Percentiles rank a stretch among this genome's conserved stretches.
phyloP scores from a whole-genome alignment of 2,113 vertebrate genomes.

The Cathartes aura region DNA sequence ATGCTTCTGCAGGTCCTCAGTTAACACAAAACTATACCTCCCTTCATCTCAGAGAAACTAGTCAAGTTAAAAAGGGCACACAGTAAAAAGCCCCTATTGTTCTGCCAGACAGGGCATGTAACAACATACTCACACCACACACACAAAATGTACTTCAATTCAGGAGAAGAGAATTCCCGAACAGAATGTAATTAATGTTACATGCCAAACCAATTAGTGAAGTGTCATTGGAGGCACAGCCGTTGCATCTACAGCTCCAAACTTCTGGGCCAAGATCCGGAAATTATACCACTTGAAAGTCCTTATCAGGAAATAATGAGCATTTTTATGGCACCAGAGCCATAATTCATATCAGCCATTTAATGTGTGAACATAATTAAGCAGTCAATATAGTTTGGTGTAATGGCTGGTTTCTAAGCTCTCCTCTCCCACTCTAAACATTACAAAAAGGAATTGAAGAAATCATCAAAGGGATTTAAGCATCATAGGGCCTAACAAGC shows the following conservation, averaged over 20 bases:
- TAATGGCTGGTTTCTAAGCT: not conserved
- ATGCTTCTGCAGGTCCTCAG: not conserved
- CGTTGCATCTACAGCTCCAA: constrained; percentile 3
- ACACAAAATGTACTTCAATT: not conserved
- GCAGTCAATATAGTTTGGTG: not conserved
- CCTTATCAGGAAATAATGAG: constrained; percentile 47
- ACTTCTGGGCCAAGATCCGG: constrained; percentile 25
- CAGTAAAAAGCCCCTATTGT: not conserved
- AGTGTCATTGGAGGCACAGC: constrained; percentile 28
- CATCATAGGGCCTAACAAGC: not conserved
- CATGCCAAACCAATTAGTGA: constrained; percentile 55
- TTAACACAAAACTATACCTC: not conserved
- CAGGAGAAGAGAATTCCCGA: not conserved
- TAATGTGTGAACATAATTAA: constrained; percentile 32
- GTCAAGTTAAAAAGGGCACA: not conserved
- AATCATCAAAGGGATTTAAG: not conserved
- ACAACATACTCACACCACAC: not conserved
- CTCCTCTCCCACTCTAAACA: not conserved
- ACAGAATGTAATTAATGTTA: constrained; percentile 31
- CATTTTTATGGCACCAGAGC: not conserved
- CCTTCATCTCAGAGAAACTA: not conserved
- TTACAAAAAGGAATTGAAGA: not conserved
- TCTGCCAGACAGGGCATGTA: not conserved
- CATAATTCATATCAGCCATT: not conserved
- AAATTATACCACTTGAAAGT: constrained; percentile 50